phyloP scores from a whole-genome alignment of 1,140 invertebrate species.

The Meloidogyne floridensis region DNA sequence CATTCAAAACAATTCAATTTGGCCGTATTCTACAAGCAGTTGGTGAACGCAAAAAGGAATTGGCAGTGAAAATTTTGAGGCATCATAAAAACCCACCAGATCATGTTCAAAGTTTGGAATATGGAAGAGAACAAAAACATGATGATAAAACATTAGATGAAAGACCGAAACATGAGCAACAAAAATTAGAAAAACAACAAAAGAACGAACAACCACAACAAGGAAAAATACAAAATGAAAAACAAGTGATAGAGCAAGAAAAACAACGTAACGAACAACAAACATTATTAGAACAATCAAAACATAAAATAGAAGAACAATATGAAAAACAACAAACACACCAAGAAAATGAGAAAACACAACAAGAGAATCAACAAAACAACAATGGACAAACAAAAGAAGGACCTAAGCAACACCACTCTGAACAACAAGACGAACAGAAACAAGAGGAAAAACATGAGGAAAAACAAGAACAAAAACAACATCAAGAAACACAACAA shows the following conservation, averaged over 20 bases:
- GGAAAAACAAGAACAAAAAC: conserved; percentile 11
- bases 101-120: conserved; percentile 3
- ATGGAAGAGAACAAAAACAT: conserved; percentile 5
- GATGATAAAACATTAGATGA: not conserved
- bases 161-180: not conserved
- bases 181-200: not conserved
- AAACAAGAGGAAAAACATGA: not conserved
- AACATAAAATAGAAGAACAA: not conserved
- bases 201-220: not conserved
- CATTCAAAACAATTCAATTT: not conserved
- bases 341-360: not conserved
- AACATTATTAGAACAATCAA: not conserved
- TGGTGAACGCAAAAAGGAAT: not conserved
- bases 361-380: not conserved
- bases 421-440: not conserved
- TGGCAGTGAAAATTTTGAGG: not conserved
- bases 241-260: not conserved
- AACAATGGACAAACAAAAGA: not conserved
- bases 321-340: not conserved
- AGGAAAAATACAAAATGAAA: not conserved
- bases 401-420: not conserved
- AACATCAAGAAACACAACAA: not conserved
- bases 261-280: conserved; percentile 1
- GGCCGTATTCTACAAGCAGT: not conserved
- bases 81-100: not conserved